Base-by-base conservation (phyloP, 1,140 invertebrate species). In the Mesaphorura yosii region DNA sequence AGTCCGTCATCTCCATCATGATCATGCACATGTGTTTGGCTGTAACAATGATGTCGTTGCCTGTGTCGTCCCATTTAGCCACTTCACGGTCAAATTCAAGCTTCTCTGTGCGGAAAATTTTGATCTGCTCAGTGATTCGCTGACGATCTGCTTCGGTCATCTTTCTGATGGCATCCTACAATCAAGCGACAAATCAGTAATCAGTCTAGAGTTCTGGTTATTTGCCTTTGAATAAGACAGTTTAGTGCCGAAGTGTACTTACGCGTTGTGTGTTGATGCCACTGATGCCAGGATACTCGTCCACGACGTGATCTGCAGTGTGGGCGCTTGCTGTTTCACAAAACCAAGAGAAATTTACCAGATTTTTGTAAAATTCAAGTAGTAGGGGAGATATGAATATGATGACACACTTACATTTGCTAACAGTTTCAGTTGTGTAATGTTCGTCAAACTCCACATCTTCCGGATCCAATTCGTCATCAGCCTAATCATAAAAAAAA, bases 1-100 rank as follows among this genome's bases (percentile, higher is more conserved):
- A 99, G 69, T 98, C 95, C 5, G 95, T 98, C 96, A 99, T 99
- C 71, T 99, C 94, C 84, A 98, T 93, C 94, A 98, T 98, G 60
- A 99, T 98, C 86, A 97, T 95, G 71, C 95, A 98, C 86, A 57
- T 99, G 68, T 98, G 89, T 69, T 98, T 99, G 1, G 96, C 95
- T 31, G 99, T 74, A 40, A 97, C 91, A 69, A 99, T 98, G 54
- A 99, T 96, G 68, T 99, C 96, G 68, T 99, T 99, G 53, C 94
- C 94, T 45, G 90, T 91, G 68, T 98, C 95, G 68, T 98, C 96
- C 96, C 95, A 99, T 72, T 98, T 98, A 28, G 90, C 91, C 6
- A 99, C 94, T 73, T 99, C 96, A 45, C 84, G 78, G 72, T 98
- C 94, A 69, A 99, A 93, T 59, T 93, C 94, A 56, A 88, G 77